These are phyloP conservation scores for Neuroscelio doddi DNA, from an alignment of 2,888 invertebrate species.

Conservation along the genomic window DNA sequence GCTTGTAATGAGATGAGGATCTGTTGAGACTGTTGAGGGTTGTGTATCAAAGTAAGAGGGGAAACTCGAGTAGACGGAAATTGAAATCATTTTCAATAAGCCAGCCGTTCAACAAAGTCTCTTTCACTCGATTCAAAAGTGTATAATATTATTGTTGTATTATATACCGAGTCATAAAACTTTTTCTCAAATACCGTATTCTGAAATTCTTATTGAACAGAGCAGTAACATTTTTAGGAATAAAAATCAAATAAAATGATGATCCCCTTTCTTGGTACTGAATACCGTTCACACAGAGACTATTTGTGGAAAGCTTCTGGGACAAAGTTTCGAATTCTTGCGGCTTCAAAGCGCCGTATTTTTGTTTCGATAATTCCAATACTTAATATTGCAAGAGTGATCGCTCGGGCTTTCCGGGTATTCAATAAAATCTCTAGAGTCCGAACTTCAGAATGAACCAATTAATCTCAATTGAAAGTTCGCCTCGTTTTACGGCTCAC, in stretches of 20 bases:
- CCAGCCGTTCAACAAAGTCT: constrained; percentile 5
- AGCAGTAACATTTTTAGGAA: too few relatives aligned
- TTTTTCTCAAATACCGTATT: constrained; percentile 1
- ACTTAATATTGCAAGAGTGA: constrained; percentile 16
- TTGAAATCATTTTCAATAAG: constrained; percentile 39
- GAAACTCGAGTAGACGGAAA: constrained; percentile 32
- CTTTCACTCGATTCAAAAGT: constrained; percentile 1
- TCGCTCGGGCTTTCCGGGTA: constrained; percentile 9
- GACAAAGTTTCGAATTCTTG: too few relatives aligned
- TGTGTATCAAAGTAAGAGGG: constrained; percentile 10
- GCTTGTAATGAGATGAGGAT: constrained; percentile 22
- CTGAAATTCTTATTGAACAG: background rate
- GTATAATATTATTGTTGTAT: background rate
- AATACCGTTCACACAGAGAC: too few relatives aligned
- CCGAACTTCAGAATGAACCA: background rate
- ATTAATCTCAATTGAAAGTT: constrained; percentile 21
- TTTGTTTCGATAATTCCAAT: constrained; percentile 17
- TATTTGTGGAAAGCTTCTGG: too few relatives aligned
- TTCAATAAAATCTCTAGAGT: constrained; percentile 6
- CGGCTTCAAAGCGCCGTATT: constrained; percentile 3
- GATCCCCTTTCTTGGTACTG: too few relatives aligned
- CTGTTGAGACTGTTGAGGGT: constrained; percentile 5
- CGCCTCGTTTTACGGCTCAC: background rate
- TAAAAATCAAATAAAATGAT: too few relatives aligned
- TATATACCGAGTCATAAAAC: background rate